Conservation (phyloP, 2,113 vertebrate species). For the Sclerurus mexicanus region DNA sequence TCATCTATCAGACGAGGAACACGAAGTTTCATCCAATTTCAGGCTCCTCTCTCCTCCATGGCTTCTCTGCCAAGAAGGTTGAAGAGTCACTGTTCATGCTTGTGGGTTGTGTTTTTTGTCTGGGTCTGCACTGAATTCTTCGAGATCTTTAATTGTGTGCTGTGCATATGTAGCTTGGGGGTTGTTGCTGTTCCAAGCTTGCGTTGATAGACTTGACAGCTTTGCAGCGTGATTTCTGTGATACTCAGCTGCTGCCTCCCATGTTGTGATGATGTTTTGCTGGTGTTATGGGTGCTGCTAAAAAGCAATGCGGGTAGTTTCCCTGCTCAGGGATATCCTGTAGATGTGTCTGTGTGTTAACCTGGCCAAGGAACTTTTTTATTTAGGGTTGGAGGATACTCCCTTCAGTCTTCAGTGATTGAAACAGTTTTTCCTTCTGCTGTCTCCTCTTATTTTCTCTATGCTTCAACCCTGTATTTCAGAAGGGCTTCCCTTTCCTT, state of each 20-base stretch:
- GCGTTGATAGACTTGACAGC: not conserved
- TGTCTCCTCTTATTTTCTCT: not conserved
- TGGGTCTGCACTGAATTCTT: not conserved
- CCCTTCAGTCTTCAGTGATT: not conserved
- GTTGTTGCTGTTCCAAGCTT: not conserved
- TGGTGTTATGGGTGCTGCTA: not conserved
- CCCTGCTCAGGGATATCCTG: not conserved
- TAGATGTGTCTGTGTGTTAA: not conserved
- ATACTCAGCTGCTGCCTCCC: not conserved
- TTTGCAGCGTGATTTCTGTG: not conserved
- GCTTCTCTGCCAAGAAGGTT: not conserved
- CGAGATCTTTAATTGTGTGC: fast-evolving
- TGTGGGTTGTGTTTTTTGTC: not conserved
- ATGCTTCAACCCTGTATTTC: not conserved
- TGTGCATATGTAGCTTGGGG: not conserved
- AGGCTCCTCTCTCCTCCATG: not conserved
- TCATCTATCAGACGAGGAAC: not conserved
- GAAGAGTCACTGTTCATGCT: not conserved
- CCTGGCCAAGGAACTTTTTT: not conserved
- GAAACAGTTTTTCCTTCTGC: not conserved
- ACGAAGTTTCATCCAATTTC: not conserved
- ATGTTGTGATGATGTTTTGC: not conserved
- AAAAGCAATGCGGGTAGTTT: not conserved
- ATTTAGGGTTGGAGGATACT: not conserved
- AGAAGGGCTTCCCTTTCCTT: slow-evolving; percentile 40